Evolutionary conservation across 1,140 invertebrate species (phyloP).

Genomic region (Adoxophyes honmai): DNA sequence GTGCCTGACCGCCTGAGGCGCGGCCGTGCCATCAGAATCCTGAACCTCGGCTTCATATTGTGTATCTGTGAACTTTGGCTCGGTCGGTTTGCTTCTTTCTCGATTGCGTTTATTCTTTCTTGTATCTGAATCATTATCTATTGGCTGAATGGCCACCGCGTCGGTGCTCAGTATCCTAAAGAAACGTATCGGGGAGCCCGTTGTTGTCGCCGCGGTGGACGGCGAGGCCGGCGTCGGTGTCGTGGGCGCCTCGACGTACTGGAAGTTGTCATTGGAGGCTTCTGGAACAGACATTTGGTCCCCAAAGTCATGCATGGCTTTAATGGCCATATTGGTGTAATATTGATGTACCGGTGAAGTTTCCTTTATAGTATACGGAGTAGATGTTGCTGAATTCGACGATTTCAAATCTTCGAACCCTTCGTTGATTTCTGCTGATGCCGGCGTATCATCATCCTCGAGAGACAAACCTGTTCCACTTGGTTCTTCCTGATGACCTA

Average conservation of each 20-base stretch:
- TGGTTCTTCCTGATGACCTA: constrained; percentile 55
- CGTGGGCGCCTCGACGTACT: constrained; percentile 53
- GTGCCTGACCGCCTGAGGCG: constrained; percentile 5
- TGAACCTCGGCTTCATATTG: not conserved
- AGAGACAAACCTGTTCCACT: constrained; percentile 28
- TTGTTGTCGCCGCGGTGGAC: constrained; percentile 29
- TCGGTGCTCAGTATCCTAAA: constrained; percentile 25
- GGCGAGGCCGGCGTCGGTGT: constrained; percentile 33
- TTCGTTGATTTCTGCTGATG: constrained; percentile 45
- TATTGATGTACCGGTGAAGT: constrained; percentile 51
- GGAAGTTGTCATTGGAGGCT: constrained; percentile 62
- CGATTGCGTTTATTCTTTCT: constrained; percentile 9
- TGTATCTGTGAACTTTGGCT: constrained; percentile 18
- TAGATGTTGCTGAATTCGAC: constrained; percentile 28
- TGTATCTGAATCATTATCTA: constrained; percentile 4
- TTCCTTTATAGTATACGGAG: constrained; percentile 45
- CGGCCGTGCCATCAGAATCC: not conserved
- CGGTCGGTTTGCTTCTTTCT: constrained; percentile 12
- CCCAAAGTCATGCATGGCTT: constrained; percentile 35
- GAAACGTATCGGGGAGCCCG: constrained; percentile 18
- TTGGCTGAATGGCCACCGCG: constrained; percentile 19
- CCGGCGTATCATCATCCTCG: constrained; percentile 34
- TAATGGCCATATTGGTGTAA: constrained; percentile 51
- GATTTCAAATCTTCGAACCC: constrained; percentile 42
- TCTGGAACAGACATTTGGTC: constrained; percentile 45